Conservation (phyloP, 2,888 invertebrate species). For the Loripinus fragilis region DNA sequence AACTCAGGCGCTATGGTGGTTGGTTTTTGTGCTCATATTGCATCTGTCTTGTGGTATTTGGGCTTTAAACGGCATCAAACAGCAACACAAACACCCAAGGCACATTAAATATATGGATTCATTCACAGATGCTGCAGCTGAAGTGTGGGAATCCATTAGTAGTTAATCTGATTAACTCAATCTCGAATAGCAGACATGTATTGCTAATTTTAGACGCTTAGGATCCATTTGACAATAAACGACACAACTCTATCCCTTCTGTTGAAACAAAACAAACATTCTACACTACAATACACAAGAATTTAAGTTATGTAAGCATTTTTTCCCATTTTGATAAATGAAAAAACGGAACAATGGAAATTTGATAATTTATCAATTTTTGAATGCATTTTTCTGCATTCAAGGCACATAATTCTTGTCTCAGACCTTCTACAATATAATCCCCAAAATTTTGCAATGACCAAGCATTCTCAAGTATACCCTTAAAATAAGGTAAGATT, state of each 20-base stretch:
- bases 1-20: conserved; percentile 43
- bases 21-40: conserved; percentile 43
- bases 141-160: not conserved
- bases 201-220: not conserved
- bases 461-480: not conserved
- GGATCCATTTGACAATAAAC: not conserved
- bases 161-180: not conserved
- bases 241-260: not conserved
- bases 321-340: not conserved
- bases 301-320: not conserved
- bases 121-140: conserved; percentile 7
- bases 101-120: not conserved
- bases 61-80: conserved; percentile 8
- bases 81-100: not conserved
- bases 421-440: not conserved
- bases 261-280: not conserved
- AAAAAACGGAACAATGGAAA: not conserved
- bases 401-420: not conserved
- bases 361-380: not conserved
- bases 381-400: not conserved
- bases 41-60: conserved; percentile 39
- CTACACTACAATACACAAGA: not conserved
- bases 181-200: not conserved
- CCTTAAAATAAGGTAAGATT: not conserved
- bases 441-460: not conserved